Percentiles rank a stretch among this genome's conserved stretches.
These are phyloP conservation scores for Rostratula benghalensis DNA, from an alignment of 2,113 vertebrate genomes.

Conservation along the genomic window DNA sequence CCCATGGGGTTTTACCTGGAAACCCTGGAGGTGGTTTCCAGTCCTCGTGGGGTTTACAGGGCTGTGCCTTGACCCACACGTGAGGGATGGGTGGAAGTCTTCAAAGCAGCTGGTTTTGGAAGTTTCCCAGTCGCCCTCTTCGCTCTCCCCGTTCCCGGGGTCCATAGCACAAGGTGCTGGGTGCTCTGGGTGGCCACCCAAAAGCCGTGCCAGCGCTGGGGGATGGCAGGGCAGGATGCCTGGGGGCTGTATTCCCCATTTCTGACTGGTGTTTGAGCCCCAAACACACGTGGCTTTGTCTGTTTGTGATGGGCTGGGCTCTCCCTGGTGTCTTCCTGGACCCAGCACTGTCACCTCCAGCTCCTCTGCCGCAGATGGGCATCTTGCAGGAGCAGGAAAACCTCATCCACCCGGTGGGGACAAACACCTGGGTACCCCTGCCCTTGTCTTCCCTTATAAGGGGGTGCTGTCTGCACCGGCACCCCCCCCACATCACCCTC, in stretches of 20 bases:
- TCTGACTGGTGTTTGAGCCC: background rate
- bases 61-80: fast-evolving
- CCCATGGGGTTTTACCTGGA: background rate
- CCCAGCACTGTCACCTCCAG: background rate
- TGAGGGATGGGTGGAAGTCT: background rate
- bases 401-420: background rate
- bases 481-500: background rate
- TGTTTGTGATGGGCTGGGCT: background rate
- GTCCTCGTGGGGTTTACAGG: background rate
- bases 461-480: background rate
- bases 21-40: too few species aligned
- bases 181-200: background rate
- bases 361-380: background rate
- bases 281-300: fast-evolving
- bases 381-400: background rate
- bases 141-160: background rate
- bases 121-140: background rate
- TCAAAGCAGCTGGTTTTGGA: background rate
- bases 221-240: background rate
- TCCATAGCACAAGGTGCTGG: background rate
- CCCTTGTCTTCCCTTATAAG: fast-evolving
- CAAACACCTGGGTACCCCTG: background rate
- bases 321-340: background rate
- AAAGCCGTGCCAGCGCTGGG: too few species aligned
- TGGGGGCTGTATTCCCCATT: fast-evolving